Base-by-base conservation (phyloP, 1,140 invertebrate species). In the Lethrus apterus region DNA sequence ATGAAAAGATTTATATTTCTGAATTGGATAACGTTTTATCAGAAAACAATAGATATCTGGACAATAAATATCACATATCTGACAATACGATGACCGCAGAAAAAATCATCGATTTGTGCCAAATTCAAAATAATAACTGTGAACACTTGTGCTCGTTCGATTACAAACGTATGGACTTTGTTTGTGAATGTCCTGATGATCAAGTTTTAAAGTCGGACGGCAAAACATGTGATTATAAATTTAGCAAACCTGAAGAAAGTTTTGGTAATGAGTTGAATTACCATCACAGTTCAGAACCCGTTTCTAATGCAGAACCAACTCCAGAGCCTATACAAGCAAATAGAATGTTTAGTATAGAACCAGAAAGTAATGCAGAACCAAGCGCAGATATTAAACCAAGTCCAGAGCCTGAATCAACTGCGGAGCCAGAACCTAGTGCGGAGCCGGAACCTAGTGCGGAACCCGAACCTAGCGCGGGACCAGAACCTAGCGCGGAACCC, bases 81-180 rank as follows among this genome's bases (percentile, higher is more conserved):
- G 61, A 69, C 44, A 71, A 71, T 42, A 74, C 72, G 58, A 62
- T 80, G 23, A 70, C 65, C 44, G 44, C 72, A 2, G 63, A 66
- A 34, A 66, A 65, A 43, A 68, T 88, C 11, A 53, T 79, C 1
- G 85, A 92, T 69, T 65, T 81, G 18, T 93, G 90, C 67, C 77
- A 83, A 59, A 73, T 78, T 30, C 73, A 80, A 51, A 86, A 85
- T 57, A 77, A 84, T 44, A 76, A 73, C 2, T 93, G 90, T 60
- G 77, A 84, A 45, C 77, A 88, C 62, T 69, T 74, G 5, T 93
- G 90, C 63, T 67, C 72, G 23, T 90, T 84, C 56, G 79, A 88
- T 60, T 78, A 81, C 51, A 62, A 58, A n/a, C 52, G 60, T 2
- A 58, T 78, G 19, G 70, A 78, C 44, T 86, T 86, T 52, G 62